Conservation (phyloP, 2,888 invertebrate genomes). For the Aphodius granarius region DNA sequence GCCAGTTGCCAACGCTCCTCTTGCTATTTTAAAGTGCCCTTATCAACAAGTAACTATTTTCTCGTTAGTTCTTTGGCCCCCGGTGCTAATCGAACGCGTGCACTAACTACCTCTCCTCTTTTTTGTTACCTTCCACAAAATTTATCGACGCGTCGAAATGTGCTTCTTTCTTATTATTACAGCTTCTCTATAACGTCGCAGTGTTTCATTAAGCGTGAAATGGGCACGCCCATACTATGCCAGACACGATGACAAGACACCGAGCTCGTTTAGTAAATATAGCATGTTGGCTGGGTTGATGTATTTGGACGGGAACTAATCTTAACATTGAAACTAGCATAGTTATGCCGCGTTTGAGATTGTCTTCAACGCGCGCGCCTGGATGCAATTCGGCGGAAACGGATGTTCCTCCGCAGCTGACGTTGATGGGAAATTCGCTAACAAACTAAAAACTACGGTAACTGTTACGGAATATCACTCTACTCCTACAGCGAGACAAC, state of each 20-base stretch:
- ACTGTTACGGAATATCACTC: neutral
- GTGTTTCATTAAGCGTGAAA: constrained; percentile 43
- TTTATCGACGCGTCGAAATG: neutral
- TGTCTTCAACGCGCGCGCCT: neutral
- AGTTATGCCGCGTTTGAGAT: neutral
- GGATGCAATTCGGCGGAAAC: neutral
- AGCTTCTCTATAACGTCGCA: constrained; percentile 30
- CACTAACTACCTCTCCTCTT: neutral
- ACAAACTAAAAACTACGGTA: neutral
- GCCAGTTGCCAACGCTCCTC: neutral
- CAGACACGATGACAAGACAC: constrained; percentile 31
- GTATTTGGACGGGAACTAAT: neutral
- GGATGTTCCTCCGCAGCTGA: neutral
- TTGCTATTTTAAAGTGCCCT: neutral
- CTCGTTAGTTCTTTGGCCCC: neutral
- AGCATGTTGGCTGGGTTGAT: constrained; percentile 20
- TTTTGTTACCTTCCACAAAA: neutral
- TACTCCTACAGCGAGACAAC: neutral
- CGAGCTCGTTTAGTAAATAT: constrained; percentile 34
- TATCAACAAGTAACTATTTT: neutral
- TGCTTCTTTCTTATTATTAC: neutral
- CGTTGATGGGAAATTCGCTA: neutral
- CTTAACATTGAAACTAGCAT: neutral
- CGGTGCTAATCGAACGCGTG: neutral
- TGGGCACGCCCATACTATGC: constrained; percentile 35